These are phyloP conservation scores for Sarcophaga subvicina DNA, from an alignment of 2,888 invertebrate species.

Conservation along the genomic window DNA sequence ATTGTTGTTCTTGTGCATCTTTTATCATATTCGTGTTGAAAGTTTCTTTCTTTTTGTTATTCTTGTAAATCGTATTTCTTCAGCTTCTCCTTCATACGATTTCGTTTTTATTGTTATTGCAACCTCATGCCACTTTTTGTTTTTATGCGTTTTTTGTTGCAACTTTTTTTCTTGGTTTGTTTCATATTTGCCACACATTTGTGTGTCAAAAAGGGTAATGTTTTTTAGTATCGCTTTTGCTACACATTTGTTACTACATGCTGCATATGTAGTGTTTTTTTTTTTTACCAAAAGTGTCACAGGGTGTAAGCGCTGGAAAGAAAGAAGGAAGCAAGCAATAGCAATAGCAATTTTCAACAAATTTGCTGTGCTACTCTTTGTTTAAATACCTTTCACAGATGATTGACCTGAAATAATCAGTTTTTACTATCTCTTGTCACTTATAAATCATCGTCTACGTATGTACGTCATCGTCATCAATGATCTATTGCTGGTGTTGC, in stretches of 20 bases:
- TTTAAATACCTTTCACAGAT: constrained; percentile 31
- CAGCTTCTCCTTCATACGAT: constrained; percentile 31
- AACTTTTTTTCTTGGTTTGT: not conserved
- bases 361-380: constrained; percentile 17
- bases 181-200: not conserved
- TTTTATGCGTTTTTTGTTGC: constrained; percentile 10
- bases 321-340: too few species aligned
- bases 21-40: constrained; percentile 35
- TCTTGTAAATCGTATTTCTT: not conserved
- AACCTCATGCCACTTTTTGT: constrained; percentile 49
- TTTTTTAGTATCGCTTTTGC: not conserved
- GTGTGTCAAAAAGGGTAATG: constrained; percentile 8
- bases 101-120: constrained; percentile 52
- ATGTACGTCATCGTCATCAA: not conserved
- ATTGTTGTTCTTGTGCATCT: constrained; percentile 1
- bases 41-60: constrained; percentile 11
- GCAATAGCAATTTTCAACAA: constrained; percentile 4
- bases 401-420: constrained; percentile 38
- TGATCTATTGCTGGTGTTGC: not conserved
- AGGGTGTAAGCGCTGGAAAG: too few species aligned
- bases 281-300: not conserved
- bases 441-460: constrained; percentile 14
- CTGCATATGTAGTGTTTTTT: not conserved
- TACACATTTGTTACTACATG: too few species aligned
- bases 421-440: constrained; percentile 10